Evolutionary conservation across 2,888 invertebrate species (phyloP).

Genomic region (Pollenia griseotomentosa): DNA sequence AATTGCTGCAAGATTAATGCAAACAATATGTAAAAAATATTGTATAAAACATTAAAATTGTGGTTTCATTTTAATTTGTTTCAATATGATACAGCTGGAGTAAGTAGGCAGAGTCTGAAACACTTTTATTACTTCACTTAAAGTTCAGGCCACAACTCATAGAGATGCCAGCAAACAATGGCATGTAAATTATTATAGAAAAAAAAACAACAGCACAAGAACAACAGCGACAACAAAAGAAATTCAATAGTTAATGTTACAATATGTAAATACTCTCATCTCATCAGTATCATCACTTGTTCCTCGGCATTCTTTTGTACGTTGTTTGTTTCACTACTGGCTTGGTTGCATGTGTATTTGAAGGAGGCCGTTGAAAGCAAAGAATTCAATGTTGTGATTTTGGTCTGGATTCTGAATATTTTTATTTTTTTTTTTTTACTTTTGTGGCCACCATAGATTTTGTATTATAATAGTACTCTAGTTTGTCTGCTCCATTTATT

Average conservation of each 20-base stretch:
- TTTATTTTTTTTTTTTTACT: not conserved
- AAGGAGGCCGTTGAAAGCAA: conserved; percentile 42
- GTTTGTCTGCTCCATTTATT: conserved; percentile 66
- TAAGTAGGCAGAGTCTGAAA: conserved; percentile 32
- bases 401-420: conserved; percentile 12
- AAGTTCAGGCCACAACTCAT: conserved; percentile 58
- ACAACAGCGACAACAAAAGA: not conserved
- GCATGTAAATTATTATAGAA: conserved; percentile 33
- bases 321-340: not conserved
- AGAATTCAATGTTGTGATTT: conserved; percentile 52
- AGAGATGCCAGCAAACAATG: conserved; percentile 42
- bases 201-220: conserved; percentile 1
- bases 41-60: conserved; percentile 37
- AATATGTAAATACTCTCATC: conserved; percentile 33
- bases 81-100: not conserved
- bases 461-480: conserved; percentile 23
- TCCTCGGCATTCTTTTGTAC: conserved; percentile 21
- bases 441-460: conserved; percentile 21
- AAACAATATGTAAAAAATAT: conserved; percentile 51
- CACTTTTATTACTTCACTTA: conserved; percentile 67
- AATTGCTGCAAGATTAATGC: conserved; percentile 46
- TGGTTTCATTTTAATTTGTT: conserved; percentile 44
- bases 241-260: conserved; percentile 45
- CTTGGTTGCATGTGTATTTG: not conserved
- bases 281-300: conserved; percentile 55